Evolutionary conservation across 1,140 invertebrate species (phyloP).

Genomic region (Drosophila paulistorum): DNA sequence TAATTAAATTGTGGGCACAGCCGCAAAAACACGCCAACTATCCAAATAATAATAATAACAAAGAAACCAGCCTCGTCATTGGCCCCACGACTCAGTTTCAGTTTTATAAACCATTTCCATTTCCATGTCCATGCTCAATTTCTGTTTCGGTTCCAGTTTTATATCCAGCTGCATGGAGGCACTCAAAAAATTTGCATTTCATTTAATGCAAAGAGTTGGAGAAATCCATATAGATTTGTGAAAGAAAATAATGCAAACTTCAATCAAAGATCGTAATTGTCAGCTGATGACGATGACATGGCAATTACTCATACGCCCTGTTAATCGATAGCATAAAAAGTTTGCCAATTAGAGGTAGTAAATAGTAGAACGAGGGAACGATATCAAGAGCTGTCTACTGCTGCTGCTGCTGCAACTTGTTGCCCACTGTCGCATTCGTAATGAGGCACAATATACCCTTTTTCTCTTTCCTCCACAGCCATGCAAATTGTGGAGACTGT

Average conservation of each 20-base stretch:
- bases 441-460: conserved; percentile 45
- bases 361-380: conserved; percentile 20
- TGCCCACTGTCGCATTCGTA: conserved; percentile 68
- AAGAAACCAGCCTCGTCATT: conserved; percentile 53
- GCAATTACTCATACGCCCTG: conserved; percentile 52
- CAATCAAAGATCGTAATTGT: conserved; percentile 7
- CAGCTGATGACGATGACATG: conserved; percentile 38
- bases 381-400: too few species aligned
- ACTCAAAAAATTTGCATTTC: conserved; percentile 69
- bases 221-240: not conserved
- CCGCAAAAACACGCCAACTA: conserved; percentile 52
- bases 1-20: conserved; percentile 71
- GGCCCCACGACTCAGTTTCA: conserved; percentile 1
- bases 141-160: conserved; percentile 22
- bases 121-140: conserved; percentile 29
- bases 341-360: conserved; percentile 64
- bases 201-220: conserved; percentile 35
- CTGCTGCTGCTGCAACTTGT: conserved; percentile 30
- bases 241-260: conserved; percentile 37
- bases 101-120: not conserved
- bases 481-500: conserved; percentile 55
- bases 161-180: conserved; percentile 46
- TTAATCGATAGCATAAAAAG: conserved; percentile 64
- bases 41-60: conserved; percentile 72
- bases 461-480: not conserved